These are phyloP conservation scores for Mormyrus proboscirostris DNA, from an alignment of 2,797 vertebrate genomes.

Conservation along the genomic window DNA sequence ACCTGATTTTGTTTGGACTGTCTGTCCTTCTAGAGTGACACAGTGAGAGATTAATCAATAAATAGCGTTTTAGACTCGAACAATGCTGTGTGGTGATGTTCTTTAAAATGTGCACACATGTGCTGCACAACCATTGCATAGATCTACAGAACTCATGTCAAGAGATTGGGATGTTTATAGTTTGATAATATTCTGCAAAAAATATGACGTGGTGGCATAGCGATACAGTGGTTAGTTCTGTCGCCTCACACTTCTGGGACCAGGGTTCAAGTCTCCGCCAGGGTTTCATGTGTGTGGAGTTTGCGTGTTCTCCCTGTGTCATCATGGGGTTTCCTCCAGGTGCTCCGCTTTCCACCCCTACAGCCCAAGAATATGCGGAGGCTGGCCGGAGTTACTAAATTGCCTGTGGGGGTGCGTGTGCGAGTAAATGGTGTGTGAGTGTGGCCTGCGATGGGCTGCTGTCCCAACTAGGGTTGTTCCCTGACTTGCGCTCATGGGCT, in stretches of 20 bases:
- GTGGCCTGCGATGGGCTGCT: not conserved
- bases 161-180: not conserved
- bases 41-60: not conserved
- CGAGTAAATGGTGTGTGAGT: not conserved
- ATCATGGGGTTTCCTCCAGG: not conserved
- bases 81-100: not conserved
- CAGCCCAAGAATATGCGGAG: not conserved
- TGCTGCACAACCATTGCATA: not conserved
- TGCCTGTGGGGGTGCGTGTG: not conserved
- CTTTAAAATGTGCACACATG: not conserved
- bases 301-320: not conserved
- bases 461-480: not conserved
- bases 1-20: not conserved
- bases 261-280: not conserved
- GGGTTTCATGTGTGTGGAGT: not conserved
- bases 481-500: not conserved
- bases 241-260: not conserved
- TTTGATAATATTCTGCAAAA: not conserved
- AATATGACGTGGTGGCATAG: not conserved
- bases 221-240: not conserved
- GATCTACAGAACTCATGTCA: not conserved
- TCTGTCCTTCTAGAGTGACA: not conserved
- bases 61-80: not conserved
- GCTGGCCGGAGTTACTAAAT: not conserved
- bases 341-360: not conserved